Percentiles rank a stretch among this genome's conserved stretches.
phyloP scores from a whole-genome alignment of 2,113 vertebrate genomes.

The Agapornis roseicollis region DNA sequence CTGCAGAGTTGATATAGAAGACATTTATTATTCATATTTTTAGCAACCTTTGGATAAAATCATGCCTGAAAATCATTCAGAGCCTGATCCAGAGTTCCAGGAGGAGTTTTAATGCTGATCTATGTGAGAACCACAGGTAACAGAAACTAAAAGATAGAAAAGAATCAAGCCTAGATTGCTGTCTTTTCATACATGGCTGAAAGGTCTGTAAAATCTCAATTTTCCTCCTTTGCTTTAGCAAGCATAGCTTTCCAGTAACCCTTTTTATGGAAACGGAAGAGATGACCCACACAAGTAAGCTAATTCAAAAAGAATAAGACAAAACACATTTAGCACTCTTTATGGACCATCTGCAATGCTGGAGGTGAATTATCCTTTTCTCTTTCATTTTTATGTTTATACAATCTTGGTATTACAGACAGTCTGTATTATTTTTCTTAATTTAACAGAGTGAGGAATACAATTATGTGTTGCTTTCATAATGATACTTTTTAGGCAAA shows the following conservation, averaged over 20 bases:
- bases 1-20: background rate
- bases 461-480: background rate
- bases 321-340: background rate
- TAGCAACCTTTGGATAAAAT: background rate
- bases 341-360: background rate
- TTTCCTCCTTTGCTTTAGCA: background rate
- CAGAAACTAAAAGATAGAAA: background rate
- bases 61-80: background rate
- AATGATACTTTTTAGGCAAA: background rate
- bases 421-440: slow-evolving; percentile 16
- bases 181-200: background rate
- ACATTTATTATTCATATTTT: background rate
- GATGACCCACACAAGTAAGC: background rate
- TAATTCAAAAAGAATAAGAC: background rate
- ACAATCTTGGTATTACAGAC: background rate
- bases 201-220: background rate
- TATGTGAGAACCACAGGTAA: background rate
- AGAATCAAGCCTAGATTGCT: background rate
- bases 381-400: background rate
- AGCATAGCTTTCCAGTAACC: background rate
- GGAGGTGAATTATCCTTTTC: background rate
- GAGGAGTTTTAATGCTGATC: background rate
- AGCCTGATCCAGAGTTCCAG: background rate
- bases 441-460: slow-evolving; percentile 1
- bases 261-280: background rate